These are phyloP conservation scores for Dysmachus trigonus DNA, from an alignment of 2,888 invertebrate genomes.

Conservation along the genomic window DNA sequence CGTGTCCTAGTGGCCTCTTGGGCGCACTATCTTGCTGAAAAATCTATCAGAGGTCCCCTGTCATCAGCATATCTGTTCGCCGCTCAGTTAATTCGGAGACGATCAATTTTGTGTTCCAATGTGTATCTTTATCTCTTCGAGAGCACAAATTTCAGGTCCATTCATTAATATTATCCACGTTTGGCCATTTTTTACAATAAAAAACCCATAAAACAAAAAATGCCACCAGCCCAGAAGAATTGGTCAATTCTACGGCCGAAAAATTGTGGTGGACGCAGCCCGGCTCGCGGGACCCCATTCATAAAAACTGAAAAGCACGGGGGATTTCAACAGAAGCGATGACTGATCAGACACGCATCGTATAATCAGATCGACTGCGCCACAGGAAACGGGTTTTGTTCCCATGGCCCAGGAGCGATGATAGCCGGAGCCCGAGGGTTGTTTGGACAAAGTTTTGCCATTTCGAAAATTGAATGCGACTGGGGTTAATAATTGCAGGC, in stretches of 20 bases:
- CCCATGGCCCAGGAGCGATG: neutral
- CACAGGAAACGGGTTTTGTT: neutral
- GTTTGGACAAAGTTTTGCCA: neutral
- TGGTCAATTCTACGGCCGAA: neutral
- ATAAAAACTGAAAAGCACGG: constrained; percentile 9
- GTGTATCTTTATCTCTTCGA: neutral
- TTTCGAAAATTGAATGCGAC: neutral
- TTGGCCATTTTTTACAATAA: constrained; percentile 11
- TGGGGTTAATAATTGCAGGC: neutral
- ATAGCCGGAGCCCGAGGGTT: neutral
- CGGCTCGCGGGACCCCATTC: neutral
- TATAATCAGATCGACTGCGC: neutral
- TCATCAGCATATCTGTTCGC: constrained; percentile 10
- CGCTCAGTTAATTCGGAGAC: constrained; percentile 7
- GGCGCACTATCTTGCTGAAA: neutral
- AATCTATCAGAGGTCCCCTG: constrained; percentile 25
- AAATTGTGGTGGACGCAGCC: neutral
- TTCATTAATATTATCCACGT: constrained; percentile 28
- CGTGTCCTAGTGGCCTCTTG: neutral
- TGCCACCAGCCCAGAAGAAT: neutral
- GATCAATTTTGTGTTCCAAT: constrained; percentile 25
- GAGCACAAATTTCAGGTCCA: constrained; percentile 19
- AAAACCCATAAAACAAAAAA: neutral
- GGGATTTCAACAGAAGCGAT: constrained; percentile 6
- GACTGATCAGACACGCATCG: constrained; percentile 32